Base-by-base conservation (phyloP, 2,888 invertebrate genomes). In the Synanthedon tipuliformis region DNA sequence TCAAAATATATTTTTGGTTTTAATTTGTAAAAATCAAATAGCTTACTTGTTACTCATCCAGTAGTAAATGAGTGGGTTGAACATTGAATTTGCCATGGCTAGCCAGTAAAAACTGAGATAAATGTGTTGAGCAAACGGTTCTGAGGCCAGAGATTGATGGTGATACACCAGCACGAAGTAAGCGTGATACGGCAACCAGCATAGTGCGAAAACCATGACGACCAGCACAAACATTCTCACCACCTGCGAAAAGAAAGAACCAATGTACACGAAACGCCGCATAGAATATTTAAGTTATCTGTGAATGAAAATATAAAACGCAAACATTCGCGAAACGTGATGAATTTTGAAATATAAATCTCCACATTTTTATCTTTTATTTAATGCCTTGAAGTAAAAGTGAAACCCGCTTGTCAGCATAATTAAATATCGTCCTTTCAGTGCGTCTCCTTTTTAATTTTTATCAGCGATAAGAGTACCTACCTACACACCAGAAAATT, bases 31-130 rank as follows among this genome's bases (percentile, higher is more conserved):
- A 27, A 45, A 45, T 45, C 13, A 45, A 7, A 15, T 45, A 45
- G 45, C 83, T 88, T 75, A 93, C 93, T 93, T 91, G 60, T 93
- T 92, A 74, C 95, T 96, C 96, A 96, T 95, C 93, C 95, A 95
- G 71, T 95, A 95, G 75, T 96, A 96, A 52, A 96, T 95, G 55
- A 96, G 89, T 0, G 96, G 96, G 81, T 96, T 96, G 59, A 95
- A 94, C 94, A 95, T 95, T 0, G 95, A 93, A 73, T 96, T 95
- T 15, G 95, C 93, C 96, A 96, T 96, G 10, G 96, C 96, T 53
- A 96, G 89, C 94, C 94, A 95, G 71, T 95, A 95, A 81, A 95
- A 95, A 41, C 91, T 90, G 51, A 96, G 83, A 72, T 95, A 96
- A 59, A 95, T 90, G 68, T 95, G 95, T 69, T 95, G 95, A 0